These are phyloP conservation scores for Agonopterix arenella DNA, from an alignment of 2,888 invertebrate genomes.

Conservation along the genomic window DNA sequence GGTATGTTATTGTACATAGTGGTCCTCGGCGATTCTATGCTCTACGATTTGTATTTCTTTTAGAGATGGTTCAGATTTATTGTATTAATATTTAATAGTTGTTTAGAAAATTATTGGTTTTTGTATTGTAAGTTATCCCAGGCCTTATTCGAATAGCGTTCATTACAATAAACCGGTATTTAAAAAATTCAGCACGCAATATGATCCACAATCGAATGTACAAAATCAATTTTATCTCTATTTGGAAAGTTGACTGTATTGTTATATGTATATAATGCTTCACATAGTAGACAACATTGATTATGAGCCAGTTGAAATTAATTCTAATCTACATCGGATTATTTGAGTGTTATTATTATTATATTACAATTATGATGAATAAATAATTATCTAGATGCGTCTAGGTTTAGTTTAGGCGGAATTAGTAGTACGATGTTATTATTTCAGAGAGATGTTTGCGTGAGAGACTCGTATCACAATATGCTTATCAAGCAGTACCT, in stretches of 20 bases:
- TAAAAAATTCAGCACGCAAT: neutral
- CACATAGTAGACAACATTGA: conserved; percentile 23
- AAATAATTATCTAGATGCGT: conserved; percentile 42
- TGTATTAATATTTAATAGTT: neutral
- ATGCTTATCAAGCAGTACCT: too few species aligned
- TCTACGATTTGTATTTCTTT: conserved; percentile 1
- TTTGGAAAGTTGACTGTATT: conserved; percentile 34
- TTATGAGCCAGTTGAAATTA: conserved; percentile 37
- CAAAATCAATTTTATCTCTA: conserved; percentile 4
- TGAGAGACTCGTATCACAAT: conserved; percentile 27
- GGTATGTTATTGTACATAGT: too few species aligned
- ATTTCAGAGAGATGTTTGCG: conserved; percentile 53
- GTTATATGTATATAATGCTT: conserved; percentile 72
- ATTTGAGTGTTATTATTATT: conserved; percentile 14
- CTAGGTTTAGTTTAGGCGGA: conserved; percentile 65
- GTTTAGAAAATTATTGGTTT: conserved; percentile 1
- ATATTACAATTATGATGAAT: conserved; percentile 14
- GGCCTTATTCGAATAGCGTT: neutral
- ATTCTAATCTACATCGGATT: conserved; percentile 24
- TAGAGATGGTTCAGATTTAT: neutral
- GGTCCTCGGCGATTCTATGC: too few species aligned
- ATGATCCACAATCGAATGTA: conserved; percentile 3
- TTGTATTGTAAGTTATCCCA: conserved; percentile 1
- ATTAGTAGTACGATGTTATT: conserved; percentile 54
- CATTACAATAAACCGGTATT: conserved; percentile 4